phyloP scores from a whole-genome alignment of 2,888 invertebrate genomes.

The Isotomurus palustris region DNA sequence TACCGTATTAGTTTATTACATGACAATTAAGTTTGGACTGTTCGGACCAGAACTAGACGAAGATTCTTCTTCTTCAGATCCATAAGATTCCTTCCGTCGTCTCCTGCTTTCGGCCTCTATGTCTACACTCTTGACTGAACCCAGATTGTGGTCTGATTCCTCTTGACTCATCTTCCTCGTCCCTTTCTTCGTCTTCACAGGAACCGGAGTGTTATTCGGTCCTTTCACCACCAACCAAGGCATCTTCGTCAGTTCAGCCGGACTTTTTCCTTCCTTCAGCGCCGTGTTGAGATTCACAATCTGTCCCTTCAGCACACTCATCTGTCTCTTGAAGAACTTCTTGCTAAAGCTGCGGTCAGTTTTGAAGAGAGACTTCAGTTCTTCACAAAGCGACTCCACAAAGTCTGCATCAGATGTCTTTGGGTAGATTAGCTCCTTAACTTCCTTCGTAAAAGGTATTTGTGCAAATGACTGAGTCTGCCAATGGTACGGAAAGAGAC shows the following conservation, averaged over 20 bases:
- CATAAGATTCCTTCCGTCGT: too few relatives aligned
- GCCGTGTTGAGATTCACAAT: constrained; percentile 97
- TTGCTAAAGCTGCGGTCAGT: constrained; percentile 97
- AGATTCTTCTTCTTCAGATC: too few relatives aligned
- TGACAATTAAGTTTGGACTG: too few relatives aligned
- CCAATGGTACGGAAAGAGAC: constrained; percentile 98
- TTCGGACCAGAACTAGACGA: too few relatives aligned
- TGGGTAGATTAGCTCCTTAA: constrained; percentile 83
- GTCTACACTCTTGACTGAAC: too few relatives aligned
- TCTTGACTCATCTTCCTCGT: too few relatives aligned
- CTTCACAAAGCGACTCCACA: constrained; percentile 91
- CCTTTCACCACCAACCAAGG: constrained; percentile 68
- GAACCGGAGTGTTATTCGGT: too few relatives aligned
- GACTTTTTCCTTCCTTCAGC: constrained; percentile 91
- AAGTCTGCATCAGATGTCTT: constrained; percentile 93
- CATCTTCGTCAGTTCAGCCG: constrained; percentile 97
- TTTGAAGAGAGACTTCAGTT: constrained; percentile 83
- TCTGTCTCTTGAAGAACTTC: constrained; percentile 91
- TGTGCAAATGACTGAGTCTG: constrained; percentile 97
- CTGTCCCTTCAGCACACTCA: constrained; percentile 99
- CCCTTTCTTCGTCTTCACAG: too few relatives aligned
- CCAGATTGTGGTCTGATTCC: too few relatives aligned
- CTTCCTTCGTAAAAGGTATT: constrained; percentile 88
- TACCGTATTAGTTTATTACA: too few relatives aligned
- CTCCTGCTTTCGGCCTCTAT: too few relatives aligned